Percentiles rank a stretch among this genome's conserved stretches.
Conservation (phyloP, 1,140 invertebrate species). For the Drosophila pectinifera region DNA sequence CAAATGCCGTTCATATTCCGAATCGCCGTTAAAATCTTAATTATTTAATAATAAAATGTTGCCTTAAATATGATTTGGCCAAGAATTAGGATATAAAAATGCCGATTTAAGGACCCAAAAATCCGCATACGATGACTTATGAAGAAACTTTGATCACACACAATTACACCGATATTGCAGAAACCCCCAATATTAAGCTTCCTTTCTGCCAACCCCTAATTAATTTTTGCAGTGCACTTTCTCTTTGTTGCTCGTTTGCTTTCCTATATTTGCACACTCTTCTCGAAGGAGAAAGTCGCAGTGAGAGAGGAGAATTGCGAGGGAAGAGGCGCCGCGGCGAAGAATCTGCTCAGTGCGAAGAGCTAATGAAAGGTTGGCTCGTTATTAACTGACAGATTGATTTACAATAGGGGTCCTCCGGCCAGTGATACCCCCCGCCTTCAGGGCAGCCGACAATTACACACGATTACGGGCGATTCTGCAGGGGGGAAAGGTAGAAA, state of each 20-base stretch:
- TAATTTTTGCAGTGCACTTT: constrained; percentile 6
- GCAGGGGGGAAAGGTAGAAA: no score
- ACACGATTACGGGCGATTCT: constrained; percentile 22
- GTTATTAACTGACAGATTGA: constrained; percentile 60
- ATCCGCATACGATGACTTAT: no score
- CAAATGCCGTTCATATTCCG: no score
- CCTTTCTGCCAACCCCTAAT: accelerated
- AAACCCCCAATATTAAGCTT: no score
- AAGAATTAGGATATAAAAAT: no score
- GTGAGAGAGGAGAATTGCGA: neutral
- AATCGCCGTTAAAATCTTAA: no score
- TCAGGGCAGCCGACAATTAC: constrained; percentile 20
- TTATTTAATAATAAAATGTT: no score
- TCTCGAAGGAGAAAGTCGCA: constrained; percentile 25
- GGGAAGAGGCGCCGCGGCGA: neutral
- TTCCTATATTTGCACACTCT: constrained; percentile 29
- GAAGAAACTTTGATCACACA: no score
- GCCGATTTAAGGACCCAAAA: no score
- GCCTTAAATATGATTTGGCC: no score
- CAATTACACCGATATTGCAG: neutral
- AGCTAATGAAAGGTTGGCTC: constrained; percentile 43
- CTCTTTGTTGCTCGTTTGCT: constrained; percentile 11
- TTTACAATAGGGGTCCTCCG: constrained; percentile 30
- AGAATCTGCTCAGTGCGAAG: constrained; percentile 15
- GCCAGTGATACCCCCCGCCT: neutral